phyloP scores from a whole-genome alignment of 2,888 invertebrate genomes.

The Punctoribates punctum region DNA sequence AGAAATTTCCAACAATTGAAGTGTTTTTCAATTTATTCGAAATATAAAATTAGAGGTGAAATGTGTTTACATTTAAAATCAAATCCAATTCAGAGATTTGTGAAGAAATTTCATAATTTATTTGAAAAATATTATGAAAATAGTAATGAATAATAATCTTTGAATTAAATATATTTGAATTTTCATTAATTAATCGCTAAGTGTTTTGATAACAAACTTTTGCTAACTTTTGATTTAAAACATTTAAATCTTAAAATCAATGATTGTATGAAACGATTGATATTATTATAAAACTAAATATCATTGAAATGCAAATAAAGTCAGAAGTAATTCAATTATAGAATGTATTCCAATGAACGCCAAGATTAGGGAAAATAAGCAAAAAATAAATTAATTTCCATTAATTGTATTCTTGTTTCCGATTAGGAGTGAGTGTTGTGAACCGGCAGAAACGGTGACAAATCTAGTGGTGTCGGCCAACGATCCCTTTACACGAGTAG shows the following conservation, averaged over 20 bases:
- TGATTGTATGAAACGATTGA: background rate
- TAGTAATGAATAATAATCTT: too few relatives aligned
- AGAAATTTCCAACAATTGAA: too few relatives aligned
- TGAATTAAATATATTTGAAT: too few relatives aligned
- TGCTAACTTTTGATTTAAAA: background rate
- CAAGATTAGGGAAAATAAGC: background rate
- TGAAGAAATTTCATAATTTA: too few relatives aligned
- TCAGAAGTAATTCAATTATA: background rate
- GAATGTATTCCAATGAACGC: background rate
- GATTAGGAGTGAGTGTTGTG: background rate
- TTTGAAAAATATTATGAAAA: too few relatives aligned
- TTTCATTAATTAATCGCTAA: background rate
- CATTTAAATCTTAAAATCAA: background rate
- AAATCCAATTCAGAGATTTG: too few relatives aligned
- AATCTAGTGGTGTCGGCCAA: conserved; percentile 9
- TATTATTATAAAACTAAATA: background rate
- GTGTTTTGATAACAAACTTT: background rate
- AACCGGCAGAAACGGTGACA: conserved; percentile 5
- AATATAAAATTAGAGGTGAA: too few relatives aligned
- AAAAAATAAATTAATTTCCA: conserved; percentile 20
- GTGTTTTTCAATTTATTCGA: too few relatives aligned
- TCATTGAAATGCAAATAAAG: background rate
- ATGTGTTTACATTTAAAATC: too few relatives aligned
- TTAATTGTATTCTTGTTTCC: background rate
- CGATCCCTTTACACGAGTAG: conserved; percentile 11